Evolutionary conservation across 2,888 invertebrate species (phyloP).

Genomic region (Aspidapion aeneum): DNA sequence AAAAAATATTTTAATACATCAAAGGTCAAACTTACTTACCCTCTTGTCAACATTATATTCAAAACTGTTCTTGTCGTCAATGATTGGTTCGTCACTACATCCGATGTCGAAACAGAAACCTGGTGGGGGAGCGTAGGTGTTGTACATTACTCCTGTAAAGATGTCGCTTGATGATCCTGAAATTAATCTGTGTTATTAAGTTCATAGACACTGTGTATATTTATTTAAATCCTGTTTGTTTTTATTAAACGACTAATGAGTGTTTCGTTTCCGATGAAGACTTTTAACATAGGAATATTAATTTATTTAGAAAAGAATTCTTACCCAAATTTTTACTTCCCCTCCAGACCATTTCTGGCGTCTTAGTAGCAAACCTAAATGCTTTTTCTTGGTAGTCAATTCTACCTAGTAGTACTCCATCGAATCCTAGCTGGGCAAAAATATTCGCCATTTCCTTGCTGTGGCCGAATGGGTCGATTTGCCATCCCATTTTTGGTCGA

Average conservation of each 20-base stretch:
- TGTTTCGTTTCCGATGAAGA: no score
- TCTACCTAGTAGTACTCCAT: constrained; percentile 82
- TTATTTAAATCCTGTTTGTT: no score
- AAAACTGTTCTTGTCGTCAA: constrained; percentile 76
- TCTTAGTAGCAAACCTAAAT: constrained; percentile 54
- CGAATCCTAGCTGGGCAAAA: constrained; percentile 81
- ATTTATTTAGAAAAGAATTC: no score
- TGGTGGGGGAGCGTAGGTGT: constrained; percentile 78
- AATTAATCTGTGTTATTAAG: no score
- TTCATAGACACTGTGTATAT: no score
- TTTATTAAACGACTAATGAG: no score
- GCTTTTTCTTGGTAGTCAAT: constrained; percentile 83
- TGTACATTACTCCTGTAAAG: constrained; percentile 65
- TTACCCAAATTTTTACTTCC: constrained; percentile 68
- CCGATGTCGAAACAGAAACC: constrained; percentile 93
- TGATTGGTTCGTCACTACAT: constrained; percentile 80
- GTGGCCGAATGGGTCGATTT: constrained; percentile 84
- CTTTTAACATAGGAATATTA: no score
- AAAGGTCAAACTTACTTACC: no score
- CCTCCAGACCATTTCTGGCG: constrained; percentile 83
- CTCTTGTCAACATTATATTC: constrained; percentile 77
- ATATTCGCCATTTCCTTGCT: constrained; percentile 82
- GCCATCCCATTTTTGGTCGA: constrained; percentile 74
- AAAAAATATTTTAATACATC: no score
- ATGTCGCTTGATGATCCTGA: constrained; percentile 56